Conservation (phyloP, 1,140 invertebrate genomes). For the Aporrectodea caliginosa region DNA sequence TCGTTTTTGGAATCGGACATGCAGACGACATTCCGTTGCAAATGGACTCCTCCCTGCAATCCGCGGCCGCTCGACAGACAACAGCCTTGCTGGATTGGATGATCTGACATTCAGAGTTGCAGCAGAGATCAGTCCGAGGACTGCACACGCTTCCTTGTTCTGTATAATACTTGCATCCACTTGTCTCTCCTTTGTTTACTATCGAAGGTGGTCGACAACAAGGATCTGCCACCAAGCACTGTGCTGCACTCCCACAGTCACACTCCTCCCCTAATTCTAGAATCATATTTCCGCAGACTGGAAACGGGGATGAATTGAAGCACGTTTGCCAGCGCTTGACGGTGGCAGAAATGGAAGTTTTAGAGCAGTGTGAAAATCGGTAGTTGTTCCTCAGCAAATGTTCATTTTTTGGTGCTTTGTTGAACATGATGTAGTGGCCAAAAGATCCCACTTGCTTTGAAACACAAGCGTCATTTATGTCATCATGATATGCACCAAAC, state of each 20-base stretch:
- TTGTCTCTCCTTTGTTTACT: background rate
- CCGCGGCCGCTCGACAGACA: background rate
- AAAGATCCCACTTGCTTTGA: background rate
- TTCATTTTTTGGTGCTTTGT: background rate
- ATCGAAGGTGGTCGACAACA: background rate
- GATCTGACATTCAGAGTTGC: background rate
- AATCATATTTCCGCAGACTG: conserved; percentile 4
- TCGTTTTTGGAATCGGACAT: background rate
- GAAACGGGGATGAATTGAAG: background rate
- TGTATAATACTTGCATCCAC: background rate
- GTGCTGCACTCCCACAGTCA: background rate
- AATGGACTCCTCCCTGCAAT: background rate
- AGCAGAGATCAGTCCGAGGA: background rate
- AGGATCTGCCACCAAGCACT: background rate
- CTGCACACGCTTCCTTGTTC: background rate
- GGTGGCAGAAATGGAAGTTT: background rate
- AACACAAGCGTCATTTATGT: background rate
- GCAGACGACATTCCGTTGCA: background rate
- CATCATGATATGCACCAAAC: background rate
- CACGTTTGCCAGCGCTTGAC: background rate
- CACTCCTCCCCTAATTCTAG: conserved; percentile 1
- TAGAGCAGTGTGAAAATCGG: background rate
- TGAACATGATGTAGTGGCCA: background rate
- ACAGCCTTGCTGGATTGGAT: background rate
- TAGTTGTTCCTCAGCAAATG: background rate